These are phyloP conservation scores for Toxotes jaculatrix DNA, from an alignment of 2,113 vertebrate species.

Conservation along the genomic window DNA sequence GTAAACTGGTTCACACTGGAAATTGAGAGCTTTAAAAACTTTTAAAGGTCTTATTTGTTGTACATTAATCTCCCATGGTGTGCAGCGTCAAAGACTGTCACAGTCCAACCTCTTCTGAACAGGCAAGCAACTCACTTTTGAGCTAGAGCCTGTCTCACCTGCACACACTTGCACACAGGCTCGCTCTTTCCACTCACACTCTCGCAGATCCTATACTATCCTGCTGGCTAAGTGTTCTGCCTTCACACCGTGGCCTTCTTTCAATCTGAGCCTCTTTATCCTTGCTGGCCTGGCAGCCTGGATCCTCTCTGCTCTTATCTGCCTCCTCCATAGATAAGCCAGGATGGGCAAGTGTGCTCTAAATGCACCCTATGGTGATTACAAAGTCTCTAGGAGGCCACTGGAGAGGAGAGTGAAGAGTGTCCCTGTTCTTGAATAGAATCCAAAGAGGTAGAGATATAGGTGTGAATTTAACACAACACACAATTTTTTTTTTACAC, in stretches of 20 bases:
- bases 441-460: neutral
- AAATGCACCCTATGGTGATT: constrained; percentile 61
- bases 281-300: constrained; percentile 68
- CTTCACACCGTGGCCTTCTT: constrained; percentile 64
- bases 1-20: neutral
- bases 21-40: neutral
- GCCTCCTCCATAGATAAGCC: constrained; percentile 74
- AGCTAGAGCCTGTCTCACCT: constrained; percentile 35
- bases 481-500: neutral
- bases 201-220: constrained; percentile 38
- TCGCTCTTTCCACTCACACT: constrained; percentile 25
- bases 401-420: constrained; percentile 27
- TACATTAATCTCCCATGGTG: neutral
- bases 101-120: neutral
- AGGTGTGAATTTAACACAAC: neutral
- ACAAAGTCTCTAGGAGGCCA: constrained; percentile 53
- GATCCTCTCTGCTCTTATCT: constrained; percentile 75
- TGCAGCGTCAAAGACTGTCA: neutral
- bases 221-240: constrained; percentile 65
- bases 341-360: constrained; percentile 61
- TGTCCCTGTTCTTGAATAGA: neutral
- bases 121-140: neutral
- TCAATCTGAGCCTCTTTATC: constrained; percentile 74
- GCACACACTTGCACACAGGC: neutral
- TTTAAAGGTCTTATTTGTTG: neutral